Base-by-base conservation (phyloP, 2,888 invertebrate species). In the Drosophila nigritarsus region DNA sequence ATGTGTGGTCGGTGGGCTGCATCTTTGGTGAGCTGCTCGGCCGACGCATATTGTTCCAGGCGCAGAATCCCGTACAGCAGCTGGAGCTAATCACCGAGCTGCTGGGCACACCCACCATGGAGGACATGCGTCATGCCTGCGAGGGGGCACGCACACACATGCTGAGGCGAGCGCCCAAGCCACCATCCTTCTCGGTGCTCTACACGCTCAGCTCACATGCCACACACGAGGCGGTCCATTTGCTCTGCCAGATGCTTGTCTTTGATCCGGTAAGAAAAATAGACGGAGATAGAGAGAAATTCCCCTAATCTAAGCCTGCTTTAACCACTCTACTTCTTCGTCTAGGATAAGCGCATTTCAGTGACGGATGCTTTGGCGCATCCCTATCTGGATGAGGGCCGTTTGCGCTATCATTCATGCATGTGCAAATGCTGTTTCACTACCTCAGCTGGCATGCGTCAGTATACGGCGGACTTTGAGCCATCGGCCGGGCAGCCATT, bases 1-100 rank as follows among this genome's bases (percentile, higher is more conserved):
- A 99, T 93, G 98, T 99, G 63, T 99, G 99, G 99, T 98, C 98
- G 50, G 99, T 99, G 53, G 99, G 99, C 54, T 99, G 99, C 94
- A 99, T 99, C 93, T 99, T 99, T 93, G 99, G 99, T 45, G 99
- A 99, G 93, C 95, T 99, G 71, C 95, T 99, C 56, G 98, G 99
- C 67, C 94, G 99, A 78, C 95, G 99, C 89, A 99, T 99, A 87
- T 95, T 99, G 82, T 99, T 99, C 94, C 99, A 99, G 94, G 99
- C 99, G 49, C 98, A 98, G 93, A 99, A 97, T 94, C 99, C 99
- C 24, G 97, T 99, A 79, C 98, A 99, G 93, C 98, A 98, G 95
- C 94, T 99, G 95, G 99, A 99, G 94, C 94, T 99, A 91, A 99
- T 99, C 92, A 99, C 99, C 62, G 99, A 99, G 93, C 94, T 99